Base-by-base conservation (phyloP, 2,113 vertebrate species). In the Cercocebus atys region DNA sequence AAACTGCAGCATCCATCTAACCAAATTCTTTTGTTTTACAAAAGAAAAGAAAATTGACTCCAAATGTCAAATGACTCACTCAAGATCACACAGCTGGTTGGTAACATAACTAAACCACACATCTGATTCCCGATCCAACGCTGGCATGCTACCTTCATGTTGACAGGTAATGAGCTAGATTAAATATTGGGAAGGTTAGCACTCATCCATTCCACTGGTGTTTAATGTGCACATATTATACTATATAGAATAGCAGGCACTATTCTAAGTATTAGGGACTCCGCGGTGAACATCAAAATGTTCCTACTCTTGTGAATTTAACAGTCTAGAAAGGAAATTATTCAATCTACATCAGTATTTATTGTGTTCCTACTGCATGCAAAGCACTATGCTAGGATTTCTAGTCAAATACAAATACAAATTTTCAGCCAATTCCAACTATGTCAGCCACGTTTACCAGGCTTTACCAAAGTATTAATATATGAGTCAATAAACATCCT, bases 381-480 rank as follows among this genome's bases (percentile, higher is more conserved):
- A 81, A 86, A 75, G 35, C 6, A 50, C 52, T 84, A 85, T 76
- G 38, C n/a, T 52, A 85, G 12, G 45, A 73, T 73, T 92, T 85
- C 40, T 92, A 38, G 68, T 96, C 83, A 93, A 96, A 88, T 55
- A 23, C 45, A 87, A 94, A 83, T 83, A 30, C 52, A 87, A 90
- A 83, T 83, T 76, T 38, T 52, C 43, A 94, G 59, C 25, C 55
- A 76, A 47, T 47, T 79, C 79, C 55, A 59, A 87, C 50, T 23
- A 96, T 38, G 52, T 59, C 38, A 27, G 30, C 5, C 22, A 94
- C 22, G 5, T 93, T 73, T 84, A 85, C 17, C 25, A 92, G 68
- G 23, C 72, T 38, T 94, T 93, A 47, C 78, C 59, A 79, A 90
- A 87, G 17, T 92, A 76, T 11, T 2, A 83, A 72, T 64, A 86